These are phyloP conservation scores for Platyrinchus mystaceus DNA, from an alignment of 2,797 vertebrate genomes.

Conservation along the genomic window DNA sequence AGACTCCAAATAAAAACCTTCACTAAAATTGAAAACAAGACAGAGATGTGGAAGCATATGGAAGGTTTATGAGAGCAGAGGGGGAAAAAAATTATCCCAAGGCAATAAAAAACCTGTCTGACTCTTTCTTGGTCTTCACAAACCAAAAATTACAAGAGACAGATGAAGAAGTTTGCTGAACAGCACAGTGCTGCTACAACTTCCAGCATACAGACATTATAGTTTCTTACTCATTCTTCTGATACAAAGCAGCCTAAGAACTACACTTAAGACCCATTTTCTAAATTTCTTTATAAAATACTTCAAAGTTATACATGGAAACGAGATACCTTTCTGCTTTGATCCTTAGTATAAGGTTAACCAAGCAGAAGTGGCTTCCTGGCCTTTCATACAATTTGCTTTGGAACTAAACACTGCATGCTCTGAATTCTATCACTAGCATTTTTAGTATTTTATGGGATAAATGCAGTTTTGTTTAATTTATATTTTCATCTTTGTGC, in stretches of 20 bases:
- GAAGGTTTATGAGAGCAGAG: constrained; percentile 35
- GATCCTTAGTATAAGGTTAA: background rate
- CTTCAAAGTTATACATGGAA: constrained; percentile 31
- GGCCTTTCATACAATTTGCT: background rate
- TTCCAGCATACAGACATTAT: background rate
- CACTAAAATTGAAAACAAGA: constrained; percentile 57
- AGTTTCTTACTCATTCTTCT: background rate
- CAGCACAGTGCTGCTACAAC: background rate
- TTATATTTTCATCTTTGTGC: constrained; percentile 11
- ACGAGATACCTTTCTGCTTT: constrained; percentile 36
- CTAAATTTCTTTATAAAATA: background rate
- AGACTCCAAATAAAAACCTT: constrained; percentile 57
- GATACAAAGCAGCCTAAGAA: background rate
- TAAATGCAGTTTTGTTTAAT: constrained; percentile 7
- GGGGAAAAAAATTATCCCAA: background rate
- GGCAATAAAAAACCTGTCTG: constrained; percentile 34
- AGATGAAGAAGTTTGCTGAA: background rate
- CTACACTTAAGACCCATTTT: background rate
- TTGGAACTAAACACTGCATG: background rate
- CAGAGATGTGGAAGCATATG: constrained; percentile 40
- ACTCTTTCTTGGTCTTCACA: constrained; percentile 13
- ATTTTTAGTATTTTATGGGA: background rate
- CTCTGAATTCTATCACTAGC: background rate
- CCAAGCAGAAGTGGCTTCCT: background rate
- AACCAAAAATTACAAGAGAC: constrained; percentile 14